A percentile compares a stretch with the other conserved stretches of the same genome.
Evolutionary conservation across 2,888 invertebrate genomes (phyloP).

Genomic region (Stomorhina lunata): DNA sequence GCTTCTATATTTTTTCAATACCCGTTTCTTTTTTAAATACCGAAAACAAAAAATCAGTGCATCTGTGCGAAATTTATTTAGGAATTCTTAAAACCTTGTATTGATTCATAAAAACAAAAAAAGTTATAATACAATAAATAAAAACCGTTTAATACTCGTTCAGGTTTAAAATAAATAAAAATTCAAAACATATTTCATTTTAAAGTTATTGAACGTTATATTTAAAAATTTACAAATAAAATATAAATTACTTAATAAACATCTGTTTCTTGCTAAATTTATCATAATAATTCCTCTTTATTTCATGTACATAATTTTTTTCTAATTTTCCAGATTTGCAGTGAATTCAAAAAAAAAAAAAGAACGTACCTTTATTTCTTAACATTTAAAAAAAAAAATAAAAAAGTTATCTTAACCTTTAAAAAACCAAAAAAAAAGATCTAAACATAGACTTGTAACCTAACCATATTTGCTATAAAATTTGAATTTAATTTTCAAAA

Average conservation of each 20-base stretch:
- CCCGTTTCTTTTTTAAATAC: not conserved
- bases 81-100: constrained; percentile 42
- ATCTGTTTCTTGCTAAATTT: constrained; percentile 39
- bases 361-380: constrained; percentile 9
- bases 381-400: not conserved
- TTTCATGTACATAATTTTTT: not conserved
- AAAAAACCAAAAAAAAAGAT: constrained; percentile 13
- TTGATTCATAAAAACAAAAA: constrained; percentile 36
- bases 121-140: constrained; percentile 24
- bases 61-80: constrained; percentile 49
- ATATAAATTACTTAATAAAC: not conserved
- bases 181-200: constrained; percentile 3
- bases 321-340: not conserved
- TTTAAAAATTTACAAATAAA: constrained; percentile 20
- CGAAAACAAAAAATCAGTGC: constrained; percentile 42
- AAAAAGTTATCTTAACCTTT: not conserved
- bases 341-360: constrained; percentile 6
- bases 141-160: constrained; percentile 31
- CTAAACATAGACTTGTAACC: no score
- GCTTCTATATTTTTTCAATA: constrained; percentile 26
- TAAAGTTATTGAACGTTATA: constrained; percentile 62
- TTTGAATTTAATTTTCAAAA: no score
- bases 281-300: not conserved
- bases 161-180: constrained; percentile 60
- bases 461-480: no score